These are phyloP conservation scores for Dasypolia templi DNA, from an alignment of 2,888 invertebrate species.

Conservation along the genomic window DNA sequence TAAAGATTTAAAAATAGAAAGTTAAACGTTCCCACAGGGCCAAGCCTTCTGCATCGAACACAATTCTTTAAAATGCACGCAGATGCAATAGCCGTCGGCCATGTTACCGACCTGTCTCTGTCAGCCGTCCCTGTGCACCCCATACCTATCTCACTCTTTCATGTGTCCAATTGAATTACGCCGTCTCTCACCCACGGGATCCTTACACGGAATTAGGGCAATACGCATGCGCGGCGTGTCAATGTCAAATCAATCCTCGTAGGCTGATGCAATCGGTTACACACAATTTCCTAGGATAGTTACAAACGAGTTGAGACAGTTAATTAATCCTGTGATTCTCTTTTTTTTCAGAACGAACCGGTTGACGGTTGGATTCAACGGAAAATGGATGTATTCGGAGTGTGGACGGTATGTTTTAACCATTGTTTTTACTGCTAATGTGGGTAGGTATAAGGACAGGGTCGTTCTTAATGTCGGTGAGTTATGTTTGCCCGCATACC, in stretches of 20 bases:
- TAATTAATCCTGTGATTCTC: slow-evolving; percentile 71
- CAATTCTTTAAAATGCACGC: slow-evolving; percentile 80
- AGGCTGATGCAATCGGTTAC: slow-evolving; percentile 87
- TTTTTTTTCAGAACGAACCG: slow-evolving; percentile 73
- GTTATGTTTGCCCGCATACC: slow-evolving; percentile 55
- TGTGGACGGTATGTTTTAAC: slow-evolving; percentile 67
- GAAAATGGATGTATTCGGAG: slow-evolving; percentile 62
- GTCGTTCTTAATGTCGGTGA: slow-evolving; percentile 53
- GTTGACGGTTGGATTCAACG: slow-evolving; percentile 63
- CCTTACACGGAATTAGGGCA: slow-evolving; percentile 85
- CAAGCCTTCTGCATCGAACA: slow-evolving; percentile 71
- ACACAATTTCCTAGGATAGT: slow-evolving; percentile 72
- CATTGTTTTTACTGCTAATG: slow-evolving; percentile 56
- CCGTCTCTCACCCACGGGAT: slow-evolving; percentile 74
- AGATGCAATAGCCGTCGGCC: slow-evolving; percentile 87
- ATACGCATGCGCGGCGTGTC: slow-evolving; percentile 89
- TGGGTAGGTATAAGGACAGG: slow-evolving; percentile 46
- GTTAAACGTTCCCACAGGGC: slow-evolving; percentile 63
- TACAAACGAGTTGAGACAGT: slow-evolving; percentile 66
- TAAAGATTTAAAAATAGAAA: slow-evolving; percentile 61
- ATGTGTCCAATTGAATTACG: slow-evolving; percentile 63
- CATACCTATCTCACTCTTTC: slow-evolving; percentile 75
- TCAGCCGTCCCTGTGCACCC: slow-evolving; percentile 71
- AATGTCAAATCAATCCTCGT: slow-evolving; percentile 90
- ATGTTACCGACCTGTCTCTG: slow-evolving; percentile 83